Percentiles rank a stretch among this genome's conserved stretches.
Conservation (phyloP, 2,797 vertebrate genomes). For the Aselliscus stoliczkanus region DNA sequence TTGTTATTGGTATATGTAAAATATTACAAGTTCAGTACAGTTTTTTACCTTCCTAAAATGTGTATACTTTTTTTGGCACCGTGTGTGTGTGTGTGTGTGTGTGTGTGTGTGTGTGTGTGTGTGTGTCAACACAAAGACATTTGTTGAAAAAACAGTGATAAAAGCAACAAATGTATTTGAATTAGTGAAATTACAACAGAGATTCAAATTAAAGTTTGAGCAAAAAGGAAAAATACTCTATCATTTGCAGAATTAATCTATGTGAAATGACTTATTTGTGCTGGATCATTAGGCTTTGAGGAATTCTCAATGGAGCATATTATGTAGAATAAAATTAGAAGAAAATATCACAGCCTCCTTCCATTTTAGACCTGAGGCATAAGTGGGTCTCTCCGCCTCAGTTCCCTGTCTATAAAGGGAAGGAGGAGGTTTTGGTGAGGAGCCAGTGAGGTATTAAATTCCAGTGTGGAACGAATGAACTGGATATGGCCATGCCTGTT, state of each 20-base stretch:
- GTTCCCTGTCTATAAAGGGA: neutral
- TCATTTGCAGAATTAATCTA: neutral
- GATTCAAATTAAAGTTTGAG: conserved; percentile 31
- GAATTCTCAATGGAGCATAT: conserved; percentile 38
- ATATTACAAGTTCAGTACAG: no score
- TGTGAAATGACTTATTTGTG: neutral
- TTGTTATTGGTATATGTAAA: no score
- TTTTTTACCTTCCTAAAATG: no score
- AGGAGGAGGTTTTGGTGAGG: neutral
- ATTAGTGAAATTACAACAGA: conserved; percentile 28
- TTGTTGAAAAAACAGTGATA: neutral
- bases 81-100: no score
- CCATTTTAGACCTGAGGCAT: neutral
- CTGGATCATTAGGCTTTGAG: conserved; percentile 35
- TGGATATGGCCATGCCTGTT: neutral
- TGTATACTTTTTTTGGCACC: no score
- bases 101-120: no score
- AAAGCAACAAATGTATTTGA: neutral
- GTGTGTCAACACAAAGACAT: neutral
- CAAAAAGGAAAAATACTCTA: neutral
- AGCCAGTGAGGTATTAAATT: neutral
- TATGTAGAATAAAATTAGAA: conserved; percentile 43
- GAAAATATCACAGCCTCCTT: neutral
- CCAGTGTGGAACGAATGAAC: neutral
- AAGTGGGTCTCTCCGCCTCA: neutral